phyloP scores from a whole-genome alignment of 2,113 vertebrate genomes.

The Cettia cetti region DNA sequence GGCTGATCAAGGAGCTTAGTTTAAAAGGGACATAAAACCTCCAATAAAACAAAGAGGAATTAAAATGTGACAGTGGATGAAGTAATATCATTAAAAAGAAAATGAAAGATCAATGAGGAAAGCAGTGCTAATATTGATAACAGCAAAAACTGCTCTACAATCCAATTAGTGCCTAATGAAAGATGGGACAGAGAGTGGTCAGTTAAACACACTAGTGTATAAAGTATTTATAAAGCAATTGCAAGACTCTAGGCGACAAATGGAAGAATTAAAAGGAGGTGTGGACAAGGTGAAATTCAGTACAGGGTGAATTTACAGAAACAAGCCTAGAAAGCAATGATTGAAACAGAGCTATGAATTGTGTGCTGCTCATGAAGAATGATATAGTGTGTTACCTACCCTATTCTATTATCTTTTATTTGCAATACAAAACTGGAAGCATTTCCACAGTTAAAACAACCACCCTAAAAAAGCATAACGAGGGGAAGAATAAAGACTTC shows the following conservation, averaged over 20 bases:
- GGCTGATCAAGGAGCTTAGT: neutral
- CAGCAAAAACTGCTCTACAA: neutral
- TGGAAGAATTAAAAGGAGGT: neutral
- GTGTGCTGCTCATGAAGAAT: neutral
- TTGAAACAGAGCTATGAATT: neutral
- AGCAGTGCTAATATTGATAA: neutral
- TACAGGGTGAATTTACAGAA: neutral
- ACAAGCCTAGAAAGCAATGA: neutral
- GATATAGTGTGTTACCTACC: neutral
- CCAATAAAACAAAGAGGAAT: neutral
- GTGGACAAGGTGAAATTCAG: neutral
- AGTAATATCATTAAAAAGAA: neutral
- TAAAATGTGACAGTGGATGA: neutral
- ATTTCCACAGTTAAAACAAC: neutral
- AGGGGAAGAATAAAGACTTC: neutral
- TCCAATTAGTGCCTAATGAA: neutral
- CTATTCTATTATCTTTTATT: neutral
- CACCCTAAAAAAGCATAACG: neutral
- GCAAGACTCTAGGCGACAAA: neutral
- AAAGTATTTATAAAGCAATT: neutral
- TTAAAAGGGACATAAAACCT: neutral
- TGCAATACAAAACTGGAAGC: neutral
- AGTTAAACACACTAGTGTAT: neutral
- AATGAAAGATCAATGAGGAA: slow-evolving; percentile 11
- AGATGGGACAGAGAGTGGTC: neutral